These are phyloP conservation scores for Rosalia funebris DNA, from an alignment of 2,888 invertebrate species.

Conservation along the genomic window DNA sequence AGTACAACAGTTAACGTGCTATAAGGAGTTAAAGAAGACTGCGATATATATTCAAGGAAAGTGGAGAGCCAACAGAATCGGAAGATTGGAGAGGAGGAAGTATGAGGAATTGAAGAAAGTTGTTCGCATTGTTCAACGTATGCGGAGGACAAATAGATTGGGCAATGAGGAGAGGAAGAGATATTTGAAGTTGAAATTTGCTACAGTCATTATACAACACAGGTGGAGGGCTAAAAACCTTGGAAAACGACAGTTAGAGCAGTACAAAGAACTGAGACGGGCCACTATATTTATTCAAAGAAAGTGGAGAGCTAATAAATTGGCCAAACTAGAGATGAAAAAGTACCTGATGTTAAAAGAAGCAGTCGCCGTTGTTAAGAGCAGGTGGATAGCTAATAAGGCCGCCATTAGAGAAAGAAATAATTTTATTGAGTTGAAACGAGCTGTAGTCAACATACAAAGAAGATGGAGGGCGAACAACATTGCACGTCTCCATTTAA, in stretches of 20 bases:
- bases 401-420: conserved; percentile 36
- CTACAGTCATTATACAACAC: conserved; percentile 36
- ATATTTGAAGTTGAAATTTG: conserved; percentile 6
- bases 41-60: conserved; percentile 36
- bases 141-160: conserved; percentile 1
- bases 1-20: conserved; percentile 41
- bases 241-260: conserved; percentile 47
- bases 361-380: conserved; percentile 57
- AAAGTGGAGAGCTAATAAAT: conserved; percentile 53
- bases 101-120: conserved; percentile 29
- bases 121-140: not conserved
- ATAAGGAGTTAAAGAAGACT: conserved; percentile 53
- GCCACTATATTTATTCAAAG: conserved; percentile 58
- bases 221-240: conserved; percentile 57
- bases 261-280: conserved; percentile 54
- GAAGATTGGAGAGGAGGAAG: conserved; percentile 36
- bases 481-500: conserved; percentile 30
- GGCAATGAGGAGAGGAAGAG: conserved; percentile 1
- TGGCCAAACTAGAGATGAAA: conserved; percentile 7
- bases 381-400: conserved; percentile 45
- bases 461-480: conserved; percentile 20
- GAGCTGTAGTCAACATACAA: conserved; percentile 50
- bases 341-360: conserved; percentile 32
- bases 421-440: conserved; percentile 41
- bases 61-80: conserved; percentile 49